Evolutionary conservation across 2,888 invertebrate species (phyloP).

Genomic region (Xestia xanthographa): DNA sequence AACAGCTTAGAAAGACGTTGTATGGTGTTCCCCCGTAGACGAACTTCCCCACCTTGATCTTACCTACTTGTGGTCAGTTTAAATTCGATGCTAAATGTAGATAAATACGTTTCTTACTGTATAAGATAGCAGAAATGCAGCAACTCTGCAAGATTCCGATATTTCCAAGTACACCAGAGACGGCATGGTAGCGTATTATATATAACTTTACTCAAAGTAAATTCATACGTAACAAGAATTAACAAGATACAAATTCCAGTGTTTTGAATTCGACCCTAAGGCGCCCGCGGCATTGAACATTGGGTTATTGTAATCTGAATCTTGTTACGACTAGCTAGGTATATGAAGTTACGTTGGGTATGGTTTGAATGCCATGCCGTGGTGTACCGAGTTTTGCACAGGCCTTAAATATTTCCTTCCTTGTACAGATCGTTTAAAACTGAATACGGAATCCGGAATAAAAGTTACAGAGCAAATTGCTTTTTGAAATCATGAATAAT

Average conservation of each 20-base stretch:
- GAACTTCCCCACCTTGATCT: too few relatives aligned
- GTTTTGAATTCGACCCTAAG: neutral
- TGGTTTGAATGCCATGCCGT: neutral
- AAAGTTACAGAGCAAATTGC: neutral
- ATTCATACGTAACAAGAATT: neutral
- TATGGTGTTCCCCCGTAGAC: too few relatives aligned
- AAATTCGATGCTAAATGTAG: constrained; percentile 11
- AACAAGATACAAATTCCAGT: neutral
- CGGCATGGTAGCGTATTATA: neutral
- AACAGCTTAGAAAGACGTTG: too few relatives aligned
- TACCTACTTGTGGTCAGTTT: constrained; percentile 11
- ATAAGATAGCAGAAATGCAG: constrained; percentile 46
- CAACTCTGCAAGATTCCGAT: constrained; percentile 15
- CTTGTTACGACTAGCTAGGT: neutral
- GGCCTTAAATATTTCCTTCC: constrained; percentile 16
- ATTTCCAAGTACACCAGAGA: constrained; percentile 8
- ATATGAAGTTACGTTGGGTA: neutral
- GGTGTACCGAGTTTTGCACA: neutral
- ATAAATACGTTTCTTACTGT: constrained; percentile 10
- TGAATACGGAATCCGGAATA: constrained; percentile 4
- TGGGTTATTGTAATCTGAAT: neutral
- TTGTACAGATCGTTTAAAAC: constrained; percentile 6
- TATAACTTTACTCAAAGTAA: neutral
- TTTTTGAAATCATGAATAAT: constrained; percentile 9
- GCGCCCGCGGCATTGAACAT: neutral